Percentiles rank a stretch among this genome's conserved stretches.
phyloP scores from a whole-genome alignment of 2,888 invertebrate species.

The Noctua janthina region DNA sequence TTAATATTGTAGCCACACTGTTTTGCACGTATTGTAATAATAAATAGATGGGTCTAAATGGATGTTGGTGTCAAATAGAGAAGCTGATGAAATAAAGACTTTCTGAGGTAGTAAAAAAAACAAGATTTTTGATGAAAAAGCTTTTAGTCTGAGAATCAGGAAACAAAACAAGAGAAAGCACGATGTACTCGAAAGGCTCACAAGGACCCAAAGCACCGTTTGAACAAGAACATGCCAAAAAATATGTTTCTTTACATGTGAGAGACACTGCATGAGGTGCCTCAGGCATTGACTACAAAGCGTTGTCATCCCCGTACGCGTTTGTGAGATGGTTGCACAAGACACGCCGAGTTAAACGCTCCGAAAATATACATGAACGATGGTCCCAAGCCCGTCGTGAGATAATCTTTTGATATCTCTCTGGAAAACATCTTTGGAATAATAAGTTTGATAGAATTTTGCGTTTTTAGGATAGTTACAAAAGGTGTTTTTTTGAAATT shows the following conservation, averaged over 20 bases:
- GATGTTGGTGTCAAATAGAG: not conserved
- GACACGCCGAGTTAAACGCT: conserved; percentile 44
- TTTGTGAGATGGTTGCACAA: conserved; percentile 39
- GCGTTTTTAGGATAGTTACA: conserved; percentile 49
- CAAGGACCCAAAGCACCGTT: conserved; percentile 23
- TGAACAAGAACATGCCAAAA: conserved; percentile 41
- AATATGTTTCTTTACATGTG: conserved; percentile 48
- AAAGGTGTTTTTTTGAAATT: conserved; percentile 49
- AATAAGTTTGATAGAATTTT: conserved; percentile 55
- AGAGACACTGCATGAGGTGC: conserved; percentile 36
- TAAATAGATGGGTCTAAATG: not conserved
- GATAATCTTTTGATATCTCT: conserved; percentile 56
- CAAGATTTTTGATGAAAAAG: not conserved
- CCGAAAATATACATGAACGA: conserved; percentile 49
- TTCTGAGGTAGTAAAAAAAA: not conserved
- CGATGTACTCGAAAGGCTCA: conserved; percentile 31
- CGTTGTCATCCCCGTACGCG: conserved; percentile 52
- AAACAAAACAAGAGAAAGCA: not conserved
- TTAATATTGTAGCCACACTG: conserved; percentile 23
- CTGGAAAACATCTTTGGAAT: conserved; percentile 41
- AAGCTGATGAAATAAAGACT: not conserved
- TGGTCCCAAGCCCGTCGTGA: conserved; percentile 16
- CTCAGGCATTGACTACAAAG: conserved; percentile 55
- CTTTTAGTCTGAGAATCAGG: not conserved
- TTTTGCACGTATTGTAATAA: not conserved